Percentiles rank a stretch among this genome's conserved stretches.
phyloP scores from a whole-genome alignment of 2,113 vertebrate genomes.

The Benitochromis conjunctus region DNA sequence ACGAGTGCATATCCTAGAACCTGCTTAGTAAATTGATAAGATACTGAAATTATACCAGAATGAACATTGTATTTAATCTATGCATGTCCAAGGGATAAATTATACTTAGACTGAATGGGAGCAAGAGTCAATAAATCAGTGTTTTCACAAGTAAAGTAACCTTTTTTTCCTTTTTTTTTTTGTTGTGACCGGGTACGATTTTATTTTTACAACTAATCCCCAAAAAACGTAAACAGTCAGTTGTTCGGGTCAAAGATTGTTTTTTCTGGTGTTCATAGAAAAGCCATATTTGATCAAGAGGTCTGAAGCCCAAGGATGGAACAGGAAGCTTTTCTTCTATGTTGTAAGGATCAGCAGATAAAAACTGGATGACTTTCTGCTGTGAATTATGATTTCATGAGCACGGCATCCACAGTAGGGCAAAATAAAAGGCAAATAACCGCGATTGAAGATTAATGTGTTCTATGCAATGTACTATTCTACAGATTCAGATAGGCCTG shows the following conservation, averaged over 20 bases:
- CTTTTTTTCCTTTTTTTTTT: background rate
- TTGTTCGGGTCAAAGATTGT: background rate
- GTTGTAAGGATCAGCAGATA: background rate
- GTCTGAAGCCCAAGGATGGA: slow-evolving; percentile 12
- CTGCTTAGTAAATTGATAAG: background rate
- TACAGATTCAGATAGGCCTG: slow-evolving; percentile 18
- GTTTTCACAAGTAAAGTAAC: background rate
- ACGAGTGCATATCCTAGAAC: background rate
- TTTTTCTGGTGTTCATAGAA: background rate
- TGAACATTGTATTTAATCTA: background rate
- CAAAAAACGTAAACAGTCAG: background rate
- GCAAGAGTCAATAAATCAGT: background rate
- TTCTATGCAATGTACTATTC: slow-evolving; percentile 14
- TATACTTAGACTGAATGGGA: background rate
- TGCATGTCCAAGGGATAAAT: background rate
- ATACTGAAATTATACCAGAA: background rate
- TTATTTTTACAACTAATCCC: background rate
- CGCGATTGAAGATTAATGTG: slow-evolving; percentile 25
- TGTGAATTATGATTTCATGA: slow-evolving; percentile 8
- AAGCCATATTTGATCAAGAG: background rate
- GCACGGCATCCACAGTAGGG: background rate
- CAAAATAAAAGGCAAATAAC: slow-evolving; percentile 35
- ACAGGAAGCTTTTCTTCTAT: background rate
- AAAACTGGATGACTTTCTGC: background rate
- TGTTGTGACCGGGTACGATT: background rate